Conservation (phyloP, 2,888 invertebrate species). For the Callinectes sapidus region DNA sequence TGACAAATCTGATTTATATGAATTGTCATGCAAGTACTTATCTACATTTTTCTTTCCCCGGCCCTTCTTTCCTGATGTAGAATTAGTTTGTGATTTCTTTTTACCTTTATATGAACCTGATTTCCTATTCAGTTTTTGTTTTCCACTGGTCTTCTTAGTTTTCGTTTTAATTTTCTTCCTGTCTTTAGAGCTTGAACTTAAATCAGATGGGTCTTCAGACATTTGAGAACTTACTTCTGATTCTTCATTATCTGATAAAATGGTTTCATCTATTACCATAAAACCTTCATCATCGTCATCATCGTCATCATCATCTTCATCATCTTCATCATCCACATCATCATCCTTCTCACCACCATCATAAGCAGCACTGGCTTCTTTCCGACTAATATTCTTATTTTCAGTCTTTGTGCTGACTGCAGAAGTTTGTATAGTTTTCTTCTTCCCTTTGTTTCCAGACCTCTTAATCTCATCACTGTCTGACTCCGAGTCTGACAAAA, state of each 20-base stretch:
- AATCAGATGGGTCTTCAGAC: constrained; percentile 51
- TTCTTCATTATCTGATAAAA: constrained; percentile 51
- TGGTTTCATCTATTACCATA: constrained; percentile 60
- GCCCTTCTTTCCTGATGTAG: constrained; percentile 29
- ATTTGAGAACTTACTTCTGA: constrained; percentile 53
- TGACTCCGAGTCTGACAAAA: constrained; percentile 63
- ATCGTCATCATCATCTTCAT: neutral
- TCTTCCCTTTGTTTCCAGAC: constrained; percentile 15
- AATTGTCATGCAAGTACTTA: constrained; percentile 35
- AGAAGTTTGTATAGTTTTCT: neutral
- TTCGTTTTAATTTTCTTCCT: constrained; percentile 21
- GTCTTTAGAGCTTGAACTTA: constrained; percentile 2
- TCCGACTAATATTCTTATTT: neutral
- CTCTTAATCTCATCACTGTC: constrained; percentile 49
- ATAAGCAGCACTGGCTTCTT: neutral
- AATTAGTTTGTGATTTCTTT: constrained; percentile 38
- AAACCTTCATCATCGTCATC: constrained; percentile 48
- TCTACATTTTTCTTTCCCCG: constrained; percentile 45
- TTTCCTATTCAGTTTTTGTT: constrained; percentile 46
- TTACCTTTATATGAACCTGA: constrained; percentile 31
- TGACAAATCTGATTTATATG: constrained; percentile 41
- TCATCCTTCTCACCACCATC: neutral
- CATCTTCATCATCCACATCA: neutral
- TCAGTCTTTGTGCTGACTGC: neutral
- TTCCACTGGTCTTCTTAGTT: neutral